Conservation (phyloP, 2,888 invertebrate species). For the Lucinisca nassula region DNA sequence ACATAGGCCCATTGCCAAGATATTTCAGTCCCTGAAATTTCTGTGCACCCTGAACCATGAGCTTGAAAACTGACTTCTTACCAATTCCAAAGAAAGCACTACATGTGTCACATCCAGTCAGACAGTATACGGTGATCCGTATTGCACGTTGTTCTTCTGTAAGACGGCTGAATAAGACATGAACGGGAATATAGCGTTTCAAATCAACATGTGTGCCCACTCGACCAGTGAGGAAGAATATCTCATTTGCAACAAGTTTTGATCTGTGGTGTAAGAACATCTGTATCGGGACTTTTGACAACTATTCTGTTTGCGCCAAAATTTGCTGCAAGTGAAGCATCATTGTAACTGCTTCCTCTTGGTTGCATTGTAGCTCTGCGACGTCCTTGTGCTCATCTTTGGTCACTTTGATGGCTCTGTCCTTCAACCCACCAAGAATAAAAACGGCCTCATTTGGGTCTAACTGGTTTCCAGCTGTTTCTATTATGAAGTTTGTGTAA, state of each 20-base stretch:
- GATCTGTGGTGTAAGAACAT: conserved; percentile 37
- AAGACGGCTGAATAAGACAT: background rate
- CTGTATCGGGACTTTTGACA: conserved; percentile 26
- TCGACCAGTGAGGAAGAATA: background rate
- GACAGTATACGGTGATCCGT: background rate
- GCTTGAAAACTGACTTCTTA: background rate
- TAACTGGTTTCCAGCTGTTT: background rate
- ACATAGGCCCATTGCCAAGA: background rate
- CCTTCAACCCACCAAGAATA: conserved; percentile 2
- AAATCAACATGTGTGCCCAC: background rate
- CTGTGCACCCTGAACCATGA: background rate
- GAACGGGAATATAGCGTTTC: background rate
- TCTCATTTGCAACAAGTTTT: background rate
- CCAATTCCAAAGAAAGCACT: background rate
- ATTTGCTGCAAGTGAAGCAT: conserved; percentile 1
- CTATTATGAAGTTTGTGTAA: background rate
- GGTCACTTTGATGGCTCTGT: background rate
- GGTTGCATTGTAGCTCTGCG: conserved; percentile 2
- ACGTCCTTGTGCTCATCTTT: background rate
- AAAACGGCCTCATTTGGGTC: background rate
- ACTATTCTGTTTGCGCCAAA: background rate
- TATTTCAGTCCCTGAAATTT: background rate
- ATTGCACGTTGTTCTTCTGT: background rate
- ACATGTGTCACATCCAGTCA: background rate
- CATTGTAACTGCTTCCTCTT: conserved; percentile 30